Base-by-base conservation (phyloP, 2,797 vertebrate species). In the Monodelphis domestica region DNA sequence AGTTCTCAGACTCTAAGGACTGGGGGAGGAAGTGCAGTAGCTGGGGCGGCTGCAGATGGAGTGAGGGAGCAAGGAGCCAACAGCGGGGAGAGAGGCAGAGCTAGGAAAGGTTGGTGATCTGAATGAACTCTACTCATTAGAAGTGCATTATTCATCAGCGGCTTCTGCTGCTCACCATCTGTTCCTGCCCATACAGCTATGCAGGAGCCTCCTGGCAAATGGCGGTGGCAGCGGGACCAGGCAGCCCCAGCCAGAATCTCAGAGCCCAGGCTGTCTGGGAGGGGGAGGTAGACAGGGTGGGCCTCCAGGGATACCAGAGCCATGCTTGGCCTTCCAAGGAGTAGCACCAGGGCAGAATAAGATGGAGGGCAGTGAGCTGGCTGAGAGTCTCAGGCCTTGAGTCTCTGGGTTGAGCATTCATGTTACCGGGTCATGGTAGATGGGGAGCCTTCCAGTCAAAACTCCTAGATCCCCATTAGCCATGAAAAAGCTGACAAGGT, bases 111-210 rank as follows among this genome's bases (percentile, higher is more conserved):
- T 63, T 54, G 54, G 91, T 95, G 87, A 53, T 70, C 59, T 51
- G 95, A 45, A 52, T 50, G 92, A 50, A 88, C 95, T 53, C 93
- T 21, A 91, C 97, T 97, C 97, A 91, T 96, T 92, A 96, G 90
- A 4, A 26, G 93, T 26, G 70, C 38, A 50, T 84, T 84, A 84
- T 84, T 84, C 70, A 50, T 50, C 70, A 50, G 70, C 70, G 3
- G 70, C 70, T 84, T 84, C 70, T 84, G 97, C 94, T 94, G 95
- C 96, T 97, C 89, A 93, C 97, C 97, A 97, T 97, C 97, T 98
- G 97, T 92, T 97, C 97, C 96, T 93, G 90, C 12, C 0, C 12
- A 26, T 30, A 84, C 78, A 57, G 90, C 93, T 14, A 38, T 2
- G 0, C 0, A 15, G 1, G 87, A 88, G 50, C 53, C 87, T 88